Percentiles rank a stretch among this genome's conserved stretches.
Conservation (phyloP, 1,140 invertebrate species). For the Elymnias hypermnestra region DNA sequence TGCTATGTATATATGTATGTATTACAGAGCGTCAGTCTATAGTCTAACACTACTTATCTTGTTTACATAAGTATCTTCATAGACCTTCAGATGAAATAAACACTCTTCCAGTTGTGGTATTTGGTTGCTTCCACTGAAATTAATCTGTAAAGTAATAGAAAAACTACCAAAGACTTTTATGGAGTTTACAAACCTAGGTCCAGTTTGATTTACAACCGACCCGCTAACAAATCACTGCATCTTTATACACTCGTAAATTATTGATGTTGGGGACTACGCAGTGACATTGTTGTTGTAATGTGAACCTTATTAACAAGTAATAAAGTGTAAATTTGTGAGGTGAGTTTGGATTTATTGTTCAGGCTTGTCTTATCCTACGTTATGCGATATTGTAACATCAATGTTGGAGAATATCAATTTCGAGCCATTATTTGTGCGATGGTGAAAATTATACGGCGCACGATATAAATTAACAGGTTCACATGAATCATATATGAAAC, state of each 20-base stretch:
- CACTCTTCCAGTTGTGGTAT: too few relatives aligned
- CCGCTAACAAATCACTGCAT: conserved; percentile 1
- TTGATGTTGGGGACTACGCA: neutral
- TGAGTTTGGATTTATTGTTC: neutral
- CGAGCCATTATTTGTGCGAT: neutral
- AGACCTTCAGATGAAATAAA: too few relatives aligned
- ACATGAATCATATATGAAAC: too few relatives aligned
- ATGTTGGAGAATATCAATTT: neutral
- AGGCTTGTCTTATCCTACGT: neutral
- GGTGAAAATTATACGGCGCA: neutral
- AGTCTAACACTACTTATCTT: too few relatives aligned
- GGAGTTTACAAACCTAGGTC: neutral
- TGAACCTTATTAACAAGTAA: neutral
- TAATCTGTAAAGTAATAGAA: too few relatives aligned
- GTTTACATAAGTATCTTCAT: too few relatives aligned
- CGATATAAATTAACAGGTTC: too few relatives aligned
- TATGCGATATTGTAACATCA: neutral
- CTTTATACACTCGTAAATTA: conserved; percentile 2
- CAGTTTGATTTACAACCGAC: neutral
- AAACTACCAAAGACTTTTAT: too few relatives aligned
- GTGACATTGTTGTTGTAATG: neutral
- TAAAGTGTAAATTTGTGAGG: neutral
- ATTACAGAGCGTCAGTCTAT: too few relatives aligned
- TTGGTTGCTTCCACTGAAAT: too few relatives aligned
- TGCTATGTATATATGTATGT: too few relatives aligned